Evolutionary conservation across 2,113 vertebrate genomes (phyloP).

Genomic region (Machaerirhynchus nigripectus): DNA sequence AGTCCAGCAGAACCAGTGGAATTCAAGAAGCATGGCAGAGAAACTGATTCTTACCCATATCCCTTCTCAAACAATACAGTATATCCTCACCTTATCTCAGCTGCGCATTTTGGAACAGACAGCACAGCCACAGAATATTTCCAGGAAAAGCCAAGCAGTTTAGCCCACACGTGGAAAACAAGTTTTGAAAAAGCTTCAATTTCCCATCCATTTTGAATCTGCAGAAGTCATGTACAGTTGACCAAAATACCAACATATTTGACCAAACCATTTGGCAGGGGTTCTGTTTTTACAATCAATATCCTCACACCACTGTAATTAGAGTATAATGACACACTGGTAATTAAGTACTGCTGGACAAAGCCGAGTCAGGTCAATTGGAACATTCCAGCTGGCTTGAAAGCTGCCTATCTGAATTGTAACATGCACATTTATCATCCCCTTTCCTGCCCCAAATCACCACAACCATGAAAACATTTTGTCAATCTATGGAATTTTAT

Average conservation of each 20-base stretch:
- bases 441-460: background rate
- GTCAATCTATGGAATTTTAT: constrained; percentile 56
- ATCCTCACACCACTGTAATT: background rate
- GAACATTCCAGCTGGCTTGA: background rate
- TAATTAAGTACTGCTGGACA: background rate
- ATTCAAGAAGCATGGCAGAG: background rate
- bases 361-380: background rate
- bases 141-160: background rate
- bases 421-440: background rate
- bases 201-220: background rate
- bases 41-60: background rate
- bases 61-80: background rate
- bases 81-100: background rate
- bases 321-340: background rate
- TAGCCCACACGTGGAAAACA: background rate
- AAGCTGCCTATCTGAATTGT: constrained; percentile 11
- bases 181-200: background rate
- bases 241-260: background rate
- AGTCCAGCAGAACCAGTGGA: background rate
- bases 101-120: background rate
- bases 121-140: background rate
- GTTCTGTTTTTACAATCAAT: background rate
- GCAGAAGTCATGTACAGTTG: background rate
- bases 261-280: background rate
- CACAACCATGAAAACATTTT: background rate